phyloP scores from a whole-genome alignment of 2,797 vertebrate species.

The Moxostoma hubbsi region DNA sequence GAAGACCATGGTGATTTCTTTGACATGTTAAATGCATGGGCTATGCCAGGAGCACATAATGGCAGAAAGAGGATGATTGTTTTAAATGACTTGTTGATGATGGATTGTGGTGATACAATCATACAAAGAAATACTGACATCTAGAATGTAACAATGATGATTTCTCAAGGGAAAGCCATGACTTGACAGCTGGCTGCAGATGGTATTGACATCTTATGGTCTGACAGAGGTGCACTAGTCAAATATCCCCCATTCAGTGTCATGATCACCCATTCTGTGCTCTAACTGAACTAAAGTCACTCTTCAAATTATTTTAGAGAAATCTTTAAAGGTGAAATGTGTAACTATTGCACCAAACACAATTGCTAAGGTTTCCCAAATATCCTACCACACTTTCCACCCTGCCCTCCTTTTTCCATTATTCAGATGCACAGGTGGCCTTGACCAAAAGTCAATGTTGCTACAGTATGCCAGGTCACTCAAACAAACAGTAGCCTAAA shows the following conservation, averaged over 20 bases:
- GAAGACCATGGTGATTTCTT: conserved; percentile 20
- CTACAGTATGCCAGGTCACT: no score
- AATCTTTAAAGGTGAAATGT: neutral
- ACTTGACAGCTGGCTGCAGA: conserved; percentile 51
- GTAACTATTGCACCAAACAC: no score
- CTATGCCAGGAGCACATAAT: conserved; percentile 57
- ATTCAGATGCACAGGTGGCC: no score
- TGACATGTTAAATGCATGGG: conserved; percentile 59
- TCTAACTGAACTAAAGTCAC: neutral
- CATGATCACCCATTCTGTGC: neutral
- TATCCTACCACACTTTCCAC: no score
- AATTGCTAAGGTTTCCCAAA: no score
- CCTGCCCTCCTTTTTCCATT: no score
- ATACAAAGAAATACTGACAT: conserved; percentile 53
- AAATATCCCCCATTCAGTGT: neutral
- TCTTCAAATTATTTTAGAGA: neutral
- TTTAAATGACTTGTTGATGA: conserved; percentile 66
- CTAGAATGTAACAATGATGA: conserved; percentile 58
- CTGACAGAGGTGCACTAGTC: neutral
- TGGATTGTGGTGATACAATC: conserved; percentile 60
- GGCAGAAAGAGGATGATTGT: conserved; percentile 55
- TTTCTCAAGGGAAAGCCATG: conserved; percentile 34
- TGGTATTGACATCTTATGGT: conserved; percentile 27
- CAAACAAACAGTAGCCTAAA: no score
- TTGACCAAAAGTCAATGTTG: no score